A percentile compares a stretch with the other conserved stretches of the same genome.
Conservation (phyloP, 2,888 invertebrate genomes). For the Bruchidius siliquastri region DNA sequence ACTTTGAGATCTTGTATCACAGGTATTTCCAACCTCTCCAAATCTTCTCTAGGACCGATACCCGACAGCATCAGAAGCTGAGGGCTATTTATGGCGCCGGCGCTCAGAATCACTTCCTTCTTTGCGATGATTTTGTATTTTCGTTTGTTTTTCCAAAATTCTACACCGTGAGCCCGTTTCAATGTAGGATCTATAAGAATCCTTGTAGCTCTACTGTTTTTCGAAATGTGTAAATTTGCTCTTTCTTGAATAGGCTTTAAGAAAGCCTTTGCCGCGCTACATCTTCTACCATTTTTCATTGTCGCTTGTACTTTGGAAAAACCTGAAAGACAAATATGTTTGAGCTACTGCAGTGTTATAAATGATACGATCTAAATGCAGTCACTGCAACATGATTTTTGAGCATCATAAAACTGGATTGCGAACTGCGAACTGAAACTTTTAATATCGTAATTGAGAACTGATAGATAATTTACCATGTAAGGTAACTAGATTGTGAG, state of each 20-base stretch:
- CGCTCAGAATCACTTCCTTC: slow-evolving; percentile 74
- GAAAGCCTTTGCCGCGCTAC: slow-evolving; percentile 77
- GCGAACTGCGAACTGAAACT: too few species aligned
- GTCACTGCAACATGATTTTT: too few species aligned
- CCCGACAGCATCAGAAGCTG: slow-evolving; percentile 84
- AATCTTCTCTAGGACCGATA: slow-evolving; percentile 63
- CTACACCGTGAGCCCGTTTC: slow-evolving; percentile 62
- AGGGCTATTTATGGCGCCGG: slow-evolving; percentile 79
- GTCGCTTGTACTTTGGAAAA: slow-evolving; percentile 70
- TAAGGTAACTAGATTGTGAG: too few species aligned
- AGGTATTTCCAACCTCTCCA: slow-evolving; percentile 56
- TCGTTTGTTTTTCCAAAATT: slow-evolving; percentile 60
- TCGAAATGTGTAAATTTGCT: slow-evolving; percentile 66
- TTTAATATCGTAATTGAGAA: too few species aligned
- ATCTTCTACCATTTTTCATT: slow-evolving; percentile 65
- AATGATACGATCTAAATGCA: too few species aligned
- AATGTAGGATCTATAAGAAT: slow-evolving; percentile 60
- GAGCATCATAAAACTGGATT: too few species aligned
- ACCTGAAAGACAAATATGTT: too few species aligned
- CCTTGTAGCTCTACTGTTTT: slow-evolving; percentile 63
- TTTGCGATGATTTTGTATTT: slow-evolving; percentile 54
- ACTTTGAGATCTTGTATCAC: slow-evolving; percentile 67
- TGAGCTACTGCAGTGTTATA: too few species aligned
- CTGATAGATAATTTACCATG: too few species aligned
- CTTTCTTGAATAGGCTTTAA: slow-evolving; percentile 62